These are phyloP conservation scores for Rapana venosa DNA, from an alignment of 2,888 invertebrate genomes.

Conservation along the genomic window DNA sequence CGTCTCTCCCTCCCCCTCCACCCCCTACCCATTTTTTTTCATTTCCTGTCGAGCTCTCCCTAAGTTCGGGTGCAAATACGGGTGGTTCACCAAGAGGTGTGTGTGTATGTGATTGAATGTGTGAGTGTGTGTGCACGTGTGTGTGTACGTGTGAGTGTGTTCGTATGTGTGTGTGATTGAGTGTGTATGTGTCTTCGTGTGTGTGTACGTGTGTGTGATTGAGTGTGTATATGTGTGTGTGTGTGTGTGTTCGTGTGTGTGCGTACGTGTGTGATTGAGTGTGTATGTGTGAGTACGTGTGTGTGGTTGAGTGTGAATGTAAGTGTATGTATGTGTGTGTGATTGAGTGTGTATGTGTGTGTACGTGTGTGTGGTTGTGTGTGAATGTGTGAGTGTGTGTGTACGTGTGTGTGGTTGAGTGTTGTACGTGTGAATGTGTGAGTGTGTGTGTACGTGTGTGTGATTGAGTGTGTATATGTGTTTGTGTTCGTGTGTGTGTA, in stretches of 20 bases:
- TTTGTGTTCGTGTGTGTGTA: no score
- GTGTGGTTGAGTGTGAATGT: background rate
- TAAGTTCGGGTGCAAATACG: no score
- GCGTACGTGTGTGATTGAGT: background rate
- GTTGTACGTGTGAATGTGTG: slow-evolving; percentile 6
- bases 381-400: background rate
- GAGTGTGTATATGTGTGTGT: slow-evolving; percentile 19
- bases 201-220: no score
- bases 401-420: background rate
- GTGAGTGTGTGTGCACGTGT: no score
- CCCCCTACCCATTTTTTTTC: background rate
- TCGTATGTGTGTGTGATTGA: no score
- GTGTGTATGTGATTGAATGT: no score
- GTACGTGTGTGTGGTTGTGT: background rate
- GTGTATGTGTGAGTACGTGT: background rate
- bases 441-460: background rate
- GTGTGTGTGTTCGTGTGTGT: background rate
- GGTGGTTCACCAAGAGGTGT: no score
- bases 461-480: no score
- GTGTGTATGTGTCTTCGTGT: no score
- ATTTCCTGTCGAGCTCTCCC: no score
- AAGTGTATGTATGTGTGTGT: background rate
- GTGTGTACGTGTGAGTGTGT: no score
- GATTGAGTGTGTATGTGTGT: background rate
- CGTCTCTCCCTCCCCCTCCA: background rate